These are phyloP conservation scores for Onychostruthus taczanowskii DNA, from an alignment of 2,113 vertebrate genomes.

Conservation along the genomic window DNA sequence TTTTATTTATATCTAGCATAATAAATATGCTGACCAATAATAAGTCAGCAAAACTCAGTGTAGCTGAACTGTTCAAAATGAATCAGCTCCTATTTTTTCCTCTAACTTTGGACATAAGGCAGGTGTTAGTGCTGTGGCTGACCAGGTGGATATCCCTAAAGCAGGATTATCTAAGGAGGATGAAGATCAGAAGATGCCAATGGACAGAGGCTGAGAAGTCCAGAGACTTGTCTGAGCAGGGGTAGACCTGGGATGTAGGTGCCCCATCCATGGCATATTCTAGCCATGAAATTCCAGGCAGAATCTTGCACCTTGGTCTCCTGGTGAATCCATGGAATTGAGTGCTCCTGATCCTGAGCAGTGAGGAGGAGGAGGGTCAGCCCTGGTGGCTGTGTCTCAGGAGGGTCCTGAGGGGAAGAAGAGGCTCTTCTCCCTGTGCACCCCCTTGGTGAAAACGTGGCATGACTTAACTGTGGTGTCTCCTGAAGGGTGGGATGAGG, in stretches of 20 bases:
- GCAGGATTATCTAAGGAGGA: background rate
- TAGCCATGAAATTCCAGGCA: background rate
- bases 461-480: background rate
- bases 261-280: background rate
- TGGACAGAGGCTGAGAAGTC: background rate
- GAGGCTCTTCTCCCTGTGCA: background rate
- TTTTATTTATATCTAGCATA: constrained; percentile 21
- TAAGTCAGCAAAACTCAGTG: constrained; percentile 10
- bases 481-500: background rate
- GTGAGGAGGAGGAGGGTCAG: background rate
- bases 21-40: constrained; percentile 32
- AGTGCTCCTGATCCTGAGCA: background rate
- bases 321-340: background rate
- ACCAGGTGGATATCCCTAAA: background rate
- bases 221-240: background rate
- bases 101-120: background rate
- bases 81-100: background rate
- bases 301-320: background rate
- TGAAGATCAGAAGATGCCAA: background rate
- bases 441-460: background rate
- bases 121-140: background rate
- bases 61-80: background rate
- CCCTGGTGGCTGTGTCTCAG: background rate
- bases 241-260: background rate
- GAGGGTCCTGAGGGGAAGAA: background rate